Evolutionary conservation across 2,113 vertebrate species (phyloP), one percentile per base, ranked within the genome.

Genomic region (Camelus bactrianus): DNA sequence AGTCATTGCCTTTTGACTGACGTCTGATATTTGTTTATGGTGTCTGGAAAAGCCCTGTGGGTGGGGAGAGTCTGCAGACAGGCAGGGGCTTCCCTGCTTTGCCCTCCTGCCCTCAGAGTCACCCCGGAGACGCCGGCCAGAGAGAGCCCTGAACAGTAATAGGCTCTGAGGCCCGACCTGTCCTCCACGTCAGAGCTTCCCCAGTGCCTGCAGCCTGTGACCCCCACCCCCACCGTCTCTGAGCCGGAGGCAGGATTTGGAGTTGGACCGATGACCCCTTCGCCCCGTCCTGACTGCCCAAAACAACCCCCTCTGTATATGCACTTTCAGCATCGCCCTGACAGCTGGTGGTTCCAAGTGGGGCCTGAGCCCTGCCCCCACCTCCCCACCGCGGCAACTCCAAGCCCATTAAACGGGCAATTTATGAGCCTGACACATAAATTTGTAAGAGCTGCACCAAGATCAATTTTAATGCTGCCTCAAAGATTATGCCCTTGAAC

Each of bases 1-100:
- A 70, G 70, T 77, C 52, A 42, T 97, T 85, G 92, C 89, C 95
- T 89, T 81, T 75, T 95, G 69, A n/a, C 19, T 1, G 58, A 85
- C 56, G 12, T 87, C 58, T 62, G 60, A 15, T 67, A 64, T 94
- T 69, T 52, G 42, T 94, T 69, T 52, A 35, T 75, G 46, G 17
- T 86, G 14, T 69, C 95, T 81, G 83, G 22, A 20, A 72, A 81
- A 89, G 83, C 70, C 35, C 64, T 30, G 42, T 10, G 20, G 42
- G 64, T 17, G 65, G 1, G 4, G 1, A 17, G 4, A 3, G 48
- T 35, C 19, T 10, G 35, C 35, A 17, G 58, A 75, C 8, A 17
- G 58, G 11, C 30, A 22, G 46, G 16, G 22, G 26, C 64, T 15
- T 62, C 58, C 60, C 32, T 58, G 12, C 15, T 14, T 60, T 26